Base-by-base conservation (phyloP, 2,797 vertebrate genomes). In the Nyctibius grandis region DNA sequence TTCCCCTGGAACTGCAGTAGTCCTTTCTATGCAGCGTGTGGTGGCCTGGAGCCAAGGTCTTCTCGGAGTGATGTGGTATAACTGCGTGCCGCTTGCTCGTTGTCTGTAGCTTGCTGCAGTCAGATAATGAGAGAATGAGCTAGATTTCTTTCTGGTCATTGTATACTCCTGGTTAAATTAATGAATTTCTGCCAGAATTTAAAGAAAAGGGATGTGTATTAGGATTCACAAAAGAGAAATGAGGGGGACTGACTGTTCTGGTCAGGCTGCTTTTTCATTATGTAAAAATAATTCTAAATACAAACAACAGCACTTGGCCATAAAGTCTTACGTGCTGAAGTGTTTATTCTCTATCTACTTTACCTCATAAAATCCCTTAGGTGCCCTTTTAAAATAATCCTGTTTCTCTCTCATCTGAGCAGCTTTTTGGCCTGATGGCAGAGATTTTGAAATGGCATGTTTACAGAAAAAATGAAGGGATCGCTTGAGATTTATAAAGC, bases 381-480 rank as follows among this genome's bases (percentile, higher is more conserved):
- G 61, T 75, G 50, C 31, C 53, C 68, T 85, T 93, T 82, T 51
- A 85, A 88, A 85, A 85, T 78, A 75, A 95, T 64, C 69, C 44
- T 53, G 4, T 90, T 93, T 87, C 31, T 60, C 51, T 82, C 31
- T 90, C 42, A 77, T 74, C 42, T 68, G 56, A 91, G 36, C 40
- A 80, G 28, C 9, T 85, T 93, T 93, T 56, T 75, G 77, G 56
- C 72, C 44, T 57, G 53, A 89, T 85, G 59, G 83, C 81, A 94
- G 68, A 87, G 75, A 86, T 91, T 95, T 57, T 75, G 78, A 83
- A 94, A 77, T 60, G 15, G 53, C 26, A 53, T 75, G 75, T 93
- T 91, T 95, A 78, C 75, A 85, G 78, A 57, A 91, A 81, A 85
- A 95, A 79, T 60, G 29, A 87, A 67, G 53, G 28, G 42, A 91